These are phyloP conservation scores for Channa argus DNA, from an alignment of 2,113 vertebrate species.

Conservation along the genomic window DNA sequence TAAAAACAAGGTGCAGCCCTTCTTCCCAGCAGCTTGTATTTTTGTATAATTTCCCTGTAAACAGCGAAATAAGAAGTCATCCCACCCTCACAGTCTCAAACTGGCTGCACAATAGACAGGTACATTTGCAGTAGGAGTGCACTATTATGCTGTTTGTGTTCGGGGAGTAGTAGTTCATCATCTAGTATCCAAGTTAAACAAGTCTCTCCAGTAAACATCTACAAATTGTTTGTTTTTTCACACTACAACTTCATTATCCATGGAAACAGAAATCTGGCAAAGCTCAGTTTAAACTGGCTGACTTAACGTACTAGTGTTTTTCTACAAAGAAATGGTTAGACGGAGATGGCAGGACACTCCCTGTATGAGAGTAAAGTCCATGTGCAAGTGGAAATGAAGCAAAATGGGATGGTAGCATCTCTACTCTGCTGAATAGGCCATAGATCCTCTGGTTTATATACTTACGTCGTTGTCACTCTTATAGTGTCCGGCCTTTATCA, in stretches of 20 bases:
- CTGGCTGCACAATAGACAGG: background rate
- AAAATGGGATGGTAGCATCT: too few relatives aligned
- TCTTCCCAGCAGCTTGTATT: background rate
- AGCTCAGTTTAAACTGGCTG: background rate
- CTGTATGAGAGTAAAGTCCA: too few relatives aligned
- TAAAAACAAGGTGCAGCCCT: background rate
- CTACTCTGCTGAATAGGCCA: too few relatives aligned
- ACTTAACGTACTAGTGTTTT: background rate
- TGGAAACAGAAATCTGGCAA: background rate
- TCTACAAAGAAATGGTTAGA: background rate
- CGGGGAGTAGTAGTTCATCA: background rate
- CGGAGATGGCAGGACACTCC: background rate
- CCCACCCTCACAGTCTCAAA: background rate
- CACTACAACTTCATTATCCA: background rate
- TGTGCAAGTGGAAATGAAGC: too few relatives aligned
- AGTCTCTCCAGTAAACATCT: background rate
- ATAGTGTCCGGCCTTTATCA: constrained; percentile 15
- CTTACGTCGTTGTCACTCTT: constrained; percentile 22
- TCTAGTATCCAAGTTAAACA: background rate
- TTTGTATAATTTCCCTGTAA: background rate
- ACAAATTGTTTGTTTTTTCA: background rate
- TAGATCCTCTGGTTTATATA: background rate
- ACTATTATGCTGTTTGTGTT: background rate
- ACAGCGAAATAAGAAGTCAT: background rate
- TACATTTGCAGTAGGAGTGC: background rate